These are phyloP conservation scores for Alviniconcha strummeri DNA, from an alignment of 2,888 invertebrate species.

Conservation along the genomic window DNA sequence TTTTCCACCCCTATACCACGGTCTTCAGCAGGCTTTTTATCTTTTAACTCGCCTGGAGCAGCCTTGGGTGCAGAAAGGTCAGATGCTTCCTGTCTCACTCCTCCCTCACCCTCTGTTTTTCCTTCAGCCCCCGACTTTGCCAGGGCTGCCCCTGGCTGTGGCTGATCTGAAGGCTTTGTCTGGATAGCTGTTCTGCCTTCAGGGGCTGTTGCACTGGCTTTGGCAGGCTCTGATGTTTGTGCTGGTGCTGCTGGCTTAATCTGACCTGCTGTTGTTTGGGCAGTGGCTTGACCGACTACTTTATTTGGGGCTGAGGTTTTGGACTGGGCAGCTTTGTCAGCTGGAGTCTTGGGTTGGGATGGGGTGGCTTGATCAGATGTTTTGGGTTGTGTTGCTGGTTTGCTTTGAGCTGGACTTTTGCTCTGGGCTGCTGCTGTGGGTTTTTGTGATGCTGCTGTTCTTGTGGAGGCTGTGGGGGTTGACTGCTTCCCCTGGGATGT, in stretches of 20 bases:
- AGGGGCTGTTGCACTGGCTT: not conserved
- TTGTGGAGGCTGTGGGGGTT: not conserved
- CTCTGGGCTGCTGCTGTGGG: not conserved
- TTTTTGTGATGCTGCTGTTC: not conserved
- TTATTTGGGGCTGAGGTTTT: not conserved
- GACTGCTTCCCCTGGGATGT: not conserved
- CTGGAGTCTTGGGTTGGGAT: not conserved
- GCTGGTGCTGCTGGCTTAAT: not conserved
- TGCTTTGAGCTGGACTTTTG: not conserved
- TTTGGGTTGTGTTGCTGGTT: not conserved
- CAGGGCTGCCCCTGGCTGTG: not conserved
- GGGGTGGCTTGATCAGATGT: not conserved
- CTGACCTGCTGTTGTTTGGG: not conserved
- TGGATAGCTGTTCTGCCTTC: not conserved
- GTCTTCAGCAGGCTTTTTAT: constrained; percentile 15
- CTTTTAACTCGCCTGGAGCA: not conserved
- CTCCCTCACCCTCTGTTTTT: not conserved
- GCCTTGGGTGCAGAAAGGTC: not conserved
- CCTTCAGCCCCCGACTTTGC: not conserved
- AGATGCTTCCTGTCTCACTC: not conserved
- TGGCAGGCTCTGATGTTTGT: not conserved
- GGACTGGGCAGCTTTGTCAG: not conserved
- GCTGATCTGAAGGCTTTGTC: not conserved
- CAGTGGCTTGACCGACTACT: not conserved
- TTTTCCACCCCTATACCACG: not conserved